These are phyloP conservation scores for Lucinisca nassula DNA, from an alignment of 2,888 invertebrate species.

Conservation along the genomic window DNA sequence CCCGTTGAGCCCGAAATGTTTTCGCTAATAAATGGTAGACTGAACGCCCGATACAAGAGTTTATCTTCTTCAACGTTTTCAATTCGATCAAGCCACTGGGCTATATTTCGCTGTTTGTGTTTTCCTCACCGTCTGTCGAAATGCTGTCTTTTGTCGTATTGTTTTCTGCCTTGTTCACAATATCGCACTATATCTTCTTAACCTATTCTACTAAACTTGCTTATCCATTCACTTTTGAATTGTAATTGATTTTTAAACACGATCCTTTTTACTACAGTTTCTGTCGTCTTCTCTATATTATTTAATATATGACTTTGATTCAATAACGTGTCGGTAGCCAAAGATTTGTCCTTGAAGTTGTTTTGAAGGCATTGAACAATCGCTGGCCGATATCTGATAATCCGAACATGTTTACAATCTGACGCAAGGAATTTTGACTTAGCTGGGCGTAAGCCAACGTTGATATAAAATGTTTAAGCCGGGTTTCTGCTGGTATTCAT, in stretches of 20 bases:
- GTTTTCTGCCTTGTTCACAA: too few species aligned
- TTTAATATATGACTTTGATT: not conserved
- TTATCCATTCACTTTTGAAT: not conserved
- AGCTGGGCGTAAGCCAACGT: not conserved
- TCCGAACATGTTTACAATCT: not conserved
- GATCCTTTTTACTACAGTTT: not conserved
- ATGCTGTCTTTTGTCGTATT: too few species aligned
- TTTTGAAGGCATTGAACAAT: slow-evolving; percentile 31
- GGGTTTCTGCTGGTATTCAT: not conserved
- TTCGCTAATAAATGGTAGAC: too few species aligned
- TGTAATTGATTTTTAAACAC: not conserved
- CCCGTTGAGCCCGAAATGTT: too few species aligned
- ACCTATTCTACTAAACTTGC: too few species aligned
- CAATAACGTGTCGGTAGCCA: not conserved
- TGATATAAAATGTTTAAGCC: not conserved
- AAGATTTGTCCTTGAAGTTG: slow-evolving; percentile 49
- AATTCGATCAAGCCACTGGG: too few species aligned
- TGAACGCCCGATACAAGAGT: too few species aligned
- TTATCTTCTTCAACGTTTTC: too few species aligned
- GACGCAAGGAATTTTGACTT: slow-evolving; percentile 6
- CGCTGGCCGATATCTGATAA: not conserved
- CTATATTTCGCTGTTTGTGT: too few species aligned
- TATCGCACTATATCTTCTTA: too few species aligned
- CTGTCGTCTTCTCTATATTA: not conserved
- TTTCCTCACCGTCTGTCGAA: too few species aligned